Evolutionary conservation across 2,113 vertebrate genomes (phyloP), one percentile per base, ranked within the genome.

Genomic region (Elgaria multicarinata): DNA sequence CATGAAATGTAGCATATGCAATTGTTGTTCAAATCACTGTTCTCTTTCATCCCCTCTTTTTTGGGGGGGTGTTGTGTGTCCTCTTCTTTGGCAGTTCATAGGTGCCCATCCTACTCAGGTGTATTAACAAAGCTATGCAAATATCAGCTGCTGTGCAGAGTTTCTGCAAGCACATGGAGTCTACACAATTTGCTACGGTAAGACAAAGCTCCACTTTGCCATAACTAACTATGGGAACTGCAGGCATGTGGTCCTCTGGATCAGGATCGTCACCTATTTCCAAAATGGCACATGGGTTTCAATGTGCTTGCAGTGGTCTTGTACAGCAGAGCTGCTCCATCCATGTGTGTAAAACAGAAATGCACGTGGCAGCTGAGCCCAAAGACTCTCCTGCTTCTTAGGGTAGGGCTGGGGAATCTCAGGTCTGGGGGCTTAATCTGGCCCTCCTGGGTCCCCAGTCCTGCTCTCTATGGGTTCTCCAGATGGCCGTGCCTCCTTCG

Each of bases 141-240:
- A 7, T 18, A 1, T 8, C 0, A 16, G 42, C 44, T 72, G 16
- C 82, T 53, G 28, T 12, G 64, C 28, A 0, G n/a, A 36, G 53
- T 75, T 50, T 53, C 31, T 53, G 77, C 28, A 53, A 72, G 2
- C 6, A 16, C 28, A 39, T 26, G 0, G 53, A 36, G 13, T 10
- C 39, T 8, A 22, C 44, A 28, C 13, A 53, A 2, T 46, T 7
- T 31, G 36, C 53, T 55, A n/a, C n/a, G 55, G 26, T 39, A 77
- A 36, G 55, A 39, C 26, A 83, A 58, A 1, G 55, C 42, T 77
- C n/a, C 67, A 69, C 6, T 9, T 0, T 42, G 16, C 9, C 20
- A 53, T 20, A 50, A 8, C 46, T 53, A 26, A 8, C 50, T 28
- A 0, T 31, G 13, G 6, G 20, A 33, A 24, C 20, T 12, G 36